Conservation (phyloP, 2,797 vertebrate species). For the Sciaenops ocellatus region DNA sequence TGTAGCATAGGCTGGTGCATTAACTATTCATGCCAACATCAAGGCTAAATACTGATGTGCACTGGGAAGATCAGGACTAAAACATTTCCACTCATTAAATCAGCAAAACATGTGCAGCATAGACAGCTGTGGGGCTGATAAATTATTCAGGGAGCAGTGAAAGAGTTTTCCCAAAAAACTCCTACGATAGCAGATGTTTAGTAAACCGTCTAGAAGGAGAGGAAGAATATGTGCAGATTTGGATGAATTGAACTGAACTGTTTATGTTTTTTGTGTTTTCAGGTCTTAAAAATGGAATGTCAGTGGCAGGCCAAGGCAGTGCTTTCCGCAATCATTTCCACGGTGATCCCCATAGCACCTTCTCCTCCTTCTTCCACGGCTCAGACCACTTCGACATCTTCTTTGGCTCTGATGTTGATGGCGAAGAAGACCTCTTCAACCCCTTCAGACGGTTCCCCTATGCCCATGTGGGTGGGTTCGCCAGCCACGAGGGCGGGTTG, state of each 20-base stretch:
- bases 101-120: slow-evolving; percentile 30
- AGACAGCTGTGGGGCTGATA: slow-evolving; percentile 54
- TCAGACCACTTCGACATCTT: slow-evolving; percentile 95
- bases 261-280: slow-evolving; percentile 22
- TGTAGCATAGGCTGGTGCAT: slow-evolving; percentile 8
- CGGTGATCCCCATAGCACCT: slow-evolving; percentile 91
- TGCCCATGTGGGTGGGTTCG: slow-evolving; percentile 84
- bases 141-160: slow-evolving; percentile 61
- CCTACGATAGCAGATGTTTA: slow-evolving; percentile 14
- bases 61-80: slow-evolving; percentile 30
- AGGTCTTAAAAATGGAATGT: slow-evolving; percentile 81
- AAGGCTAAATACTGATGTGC: slow-evolving; percentile 30
- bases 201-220: neutral
- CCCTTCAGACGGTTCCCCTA: slow-evolving; percentile 92
- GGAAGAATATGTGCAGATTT: neutral
- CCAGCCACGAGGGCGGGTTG: slow-evolving; percentile 73
- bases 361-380: slow-evolving; percentile 92
- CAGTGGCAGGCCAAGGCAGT: slow-evolving; percentile 77
- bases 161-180: slow-evolving; percentile 40
- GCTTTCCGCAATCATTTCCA: slow-evolving; percentile 90
- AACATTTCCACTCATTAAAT: slow-evolving; percentile 20
- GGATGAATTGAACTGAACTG: neutral
- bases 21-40: slow-evolving; percentile 41
- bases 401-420: slow-evolving; percentile 90
- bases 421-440: slow-evolving; percentile 91